Conservation (phyloP, 2,888 invertebrate species). For the Altica lythri region DNA sequence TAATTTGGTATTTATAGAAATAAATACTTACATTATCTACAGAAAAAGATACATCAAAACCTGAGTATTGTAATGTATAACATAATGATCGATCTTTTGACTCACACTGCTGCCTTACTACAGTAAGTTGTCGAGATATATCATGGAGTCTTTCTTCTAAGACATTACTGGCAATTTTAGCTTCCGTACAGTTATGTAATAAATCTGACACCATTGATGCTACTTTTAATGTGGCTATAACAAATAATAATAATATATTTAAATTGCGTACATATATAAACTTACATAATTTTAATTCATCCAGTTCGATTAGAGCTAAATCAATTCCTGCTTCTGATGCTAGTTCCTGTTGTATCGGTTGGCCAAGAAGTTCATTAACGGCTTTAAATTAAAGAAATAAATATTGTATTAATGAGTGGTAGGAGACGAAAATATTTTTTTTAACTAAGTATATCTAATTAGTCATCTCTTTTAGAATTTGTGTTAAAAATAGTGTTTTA, state of each 20-base stretch:
- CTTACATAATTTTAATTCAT: conserved; percentile 72
- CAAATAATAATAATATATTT: conserved; percentile 2
- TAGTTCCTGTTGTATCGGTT: conserved; percentile 76
- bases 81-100: conserved; percentile 74
- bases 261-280: neutral
- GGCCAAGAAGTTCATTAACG: conserved; percentile 73
- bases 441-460: too few species aligned
- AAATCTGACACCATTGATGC: conserved; percentile 63
- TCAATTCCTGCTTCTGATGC: conserved; percentile 77
- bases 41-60: conserved; percentile 68
- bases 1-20: too few species aligned
- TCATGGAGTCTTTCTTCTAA: conserved; percentile 66
- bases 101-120: conserved; percentile 68
- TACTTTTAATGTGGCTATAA: conserved; percentile 64
- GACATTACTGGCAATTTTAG: conserved; percentile 60
- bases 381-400: conserved; percentile 56
- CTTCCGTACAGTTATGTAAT: conserved; percentile 62
- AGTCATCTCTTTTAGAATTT: too few species aligned
- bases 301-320: conserved; percentile 71
- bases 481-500: too few species aligned
- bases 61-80: conserved; percentile 74
- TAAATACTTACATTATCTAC: conserved; percentile 63
- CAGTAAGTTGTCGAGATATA: conserved; percentile 64
- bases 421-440: too few species aligned
- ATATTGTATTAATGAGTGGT: too few species aligned